Evolutionary conservation across 2,888 invertebrate genomes (phyloP).

Genomic region (Rhingia campestris): DNA sequence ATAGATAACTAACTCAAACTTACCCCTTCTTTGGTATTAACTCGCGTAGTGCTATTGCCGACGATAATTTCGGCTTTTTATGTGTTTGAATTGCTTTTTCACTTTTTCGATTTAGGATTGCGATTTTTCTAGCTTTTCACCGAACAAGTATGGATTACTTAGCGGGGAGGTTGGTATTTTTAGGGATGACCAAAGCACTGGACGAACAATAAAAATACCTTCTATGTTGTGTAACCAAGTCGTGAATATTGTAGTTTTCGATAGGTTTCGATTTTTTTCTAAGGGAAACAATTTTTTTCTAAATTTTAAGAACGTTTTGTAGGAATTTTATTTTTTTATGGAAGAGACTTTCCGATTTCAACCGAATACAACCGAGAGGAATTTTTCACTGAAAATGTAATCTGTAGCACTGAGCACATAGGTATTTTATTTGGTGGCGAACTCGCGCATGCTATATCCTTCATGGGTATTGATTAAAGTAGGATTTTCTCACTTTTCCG

Average conservation of each 20-base stretch:
- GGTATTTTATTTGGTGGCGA: constrained; percentile 52
- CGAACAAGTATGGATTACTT: constrained; percentile 28
- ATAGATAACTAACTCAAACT: constrained; percentile 38
- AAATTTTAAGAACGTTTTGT: constrained; percentile 10
- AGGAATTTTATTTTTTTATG: constrained; percentile 5
- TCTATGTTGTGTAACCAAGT: constrained; percentile 25
- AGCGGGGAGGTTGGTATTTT: constrained; percentile 17
- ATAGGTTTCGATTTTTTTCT: not conserved
- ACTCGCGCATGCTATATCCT: constrained; percentile 67
- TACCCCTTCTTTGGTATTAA: constrained; percentile 47
- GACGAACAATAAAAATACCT: not conserved
- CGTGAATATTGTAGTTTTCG: not conserved
- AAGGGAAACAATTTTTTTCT: constrained; percentile 2
- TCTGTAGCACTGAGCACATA: constrained; percentile 36
- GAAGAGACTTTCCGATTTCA: constrained; percentile 58
- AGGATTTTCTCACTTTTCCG: constrained; percentile 39
- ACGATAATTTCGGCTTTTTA: constrained; percentile 33
- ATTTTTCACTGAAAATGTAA: constrained; percentile 80
- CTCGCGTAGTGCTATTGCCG: constrained; percentile 14
- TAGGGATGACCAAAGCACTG: constrained; percentile 41
- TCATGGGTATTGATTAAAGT: constrained; percentile 58
- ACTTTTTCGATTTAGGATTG: constrained; percentile 11
- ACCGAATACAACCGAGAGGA: constrained; percentile 81
- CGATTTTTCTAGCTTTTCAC: constrained; percentile 16
- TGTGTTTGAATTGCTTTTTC: constrained; percentile 9